Conservation (phyloP, 2,888 invertebrate species). For the Xiphydria camelus region DNA sequence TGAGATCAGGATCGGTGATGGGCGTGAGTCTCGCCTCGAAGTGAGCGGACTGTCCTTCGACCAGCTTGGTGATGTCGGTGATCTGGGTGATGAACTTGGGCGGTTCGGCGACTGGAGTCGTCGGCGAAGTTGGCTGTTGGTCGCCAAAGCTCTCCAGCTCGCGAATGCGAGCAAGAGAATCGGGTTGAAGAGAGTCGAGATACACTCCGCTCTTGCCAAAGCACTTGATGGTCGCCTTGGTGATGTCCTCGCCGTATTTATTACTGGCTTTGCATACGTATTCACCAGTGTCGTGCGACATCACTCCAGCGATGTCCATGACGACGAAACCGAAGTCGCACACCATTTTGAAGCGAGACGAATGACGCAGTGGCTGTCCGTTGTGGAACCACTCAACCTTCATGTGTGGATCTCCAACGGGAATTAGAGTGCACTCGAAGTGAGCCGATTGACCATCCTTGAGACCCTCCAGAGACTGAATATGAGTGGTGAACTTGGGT, state of each 20-base stretch:
- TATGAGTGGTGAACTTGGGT: conserved; percentile 86
- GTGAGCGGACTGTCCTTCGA: conserved; percentile 95
- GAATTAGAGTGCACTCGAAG: conserved; percentile 92
- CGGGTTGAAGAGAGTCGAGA: conserved; percentile 87
- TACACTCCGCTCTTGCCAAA: conserved; percentile 85
- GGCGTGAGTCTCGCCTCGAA: conserved; percentile 92
- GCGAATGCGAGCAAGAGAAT: conserved; percentile 84
- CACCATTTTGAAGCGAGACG: conserved; percentile 88
- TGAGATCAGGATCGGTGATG: conserved; percentile 90
- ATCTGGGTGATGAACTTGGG: conserved; percentile 91
- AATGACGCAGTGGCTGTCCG: conserved; percentile 84
- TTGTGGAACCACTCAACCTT: conserved; percentile 98
- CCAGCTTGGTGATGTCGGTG: conserved; percentile 78
- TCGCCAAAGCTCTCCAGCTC: conserved; percentile 76
- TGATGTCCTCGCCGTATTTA: conserved; percentile 88
- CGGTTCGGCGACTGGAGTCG: conserved; percentile 74
- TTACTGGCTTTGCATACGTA: conserved; percentile 91
- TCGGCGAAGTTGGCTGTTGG: conserved; percentile 67
- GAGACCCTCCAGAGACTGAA: conserved; percentile 78
- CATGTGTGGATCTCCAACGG: conserved; percentile 91
- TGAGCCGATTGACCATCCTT: conserved; percentile 94
- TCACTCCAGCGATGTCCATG: conserved; percentile 91
- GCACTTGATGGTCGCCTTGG: conserved; percentile 82
- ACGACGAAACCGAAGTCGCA: conserved; percentile 95
- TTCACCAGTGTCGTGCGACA: conserved; percentile 91